A percentile compares a stretch with the other conserved stretches of the same genome.
These are phyloP conservation scores for Physocephala rufipes DNA, from an alignment of 2,888 invertebrate species.

Conservation along the genomic window DNA sequence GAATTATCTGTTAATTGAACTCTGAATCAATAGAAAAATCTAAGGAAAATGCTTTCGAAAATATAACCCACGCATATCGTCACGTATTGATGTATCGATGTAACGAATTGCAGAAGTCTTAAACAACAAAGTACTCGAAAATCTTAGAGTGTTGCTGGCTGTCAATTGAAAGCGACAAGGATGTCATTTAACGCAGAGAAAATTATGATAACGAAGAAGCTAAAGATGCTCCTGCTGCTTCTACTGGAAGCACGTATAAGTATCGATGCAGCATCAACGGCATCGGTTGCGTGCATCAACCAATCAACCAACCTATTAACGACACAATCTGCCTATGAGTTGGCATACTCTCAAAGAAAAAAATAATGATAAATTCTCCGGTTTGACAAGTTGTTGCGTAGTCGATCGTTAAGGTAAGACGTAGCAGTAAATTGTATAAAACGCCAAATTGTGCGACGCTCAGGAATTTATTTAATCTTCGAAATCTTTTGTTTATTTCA, in stretches of 20 bases:
- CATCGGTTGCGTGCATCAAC: slow-evolving; percentile 8
- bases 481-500: slow-evolving; percentile 6
- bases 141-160: not conserved
- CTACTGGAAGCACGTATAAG: not conserved
- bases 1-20: too few species aligned
- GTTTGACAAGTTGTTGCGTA: slow-evolving; percentile 58
- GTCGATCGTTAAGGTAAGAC: slow-evolving; percentile 29
- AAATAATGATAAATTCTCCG: slow-evolving; percentile 47
- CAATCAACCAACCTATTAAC: slow-evolving; percentile 50
- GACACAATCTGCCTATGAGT: slow-evolving; percentile 41
- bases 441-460: not conserved
- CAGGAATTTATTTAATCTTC: slow-evolving; percentile 19
- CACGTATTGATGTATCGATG: too few species aligned
- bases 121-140: too few species aligned
- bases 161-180: not conserved
- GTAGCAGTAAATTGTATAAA: not conserved
- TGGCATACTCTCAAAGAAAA: not conserved
- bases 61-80: too few species aligned
- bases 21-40: too few species aligned
- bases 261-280: slow-evolving; percentile 1
- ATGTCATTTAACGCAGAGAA: not conserved
- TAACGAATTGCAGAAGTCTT: too few species aligned
- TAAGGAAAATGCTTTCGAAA: too few species aligned
- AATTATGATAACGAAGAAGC: not conserved
- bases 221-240: slow-evolving; percentile 7